Base-by-base conservation (phyloP, 64 coral and sea anemone genomes). In the Acropora tenuis region DNA sequence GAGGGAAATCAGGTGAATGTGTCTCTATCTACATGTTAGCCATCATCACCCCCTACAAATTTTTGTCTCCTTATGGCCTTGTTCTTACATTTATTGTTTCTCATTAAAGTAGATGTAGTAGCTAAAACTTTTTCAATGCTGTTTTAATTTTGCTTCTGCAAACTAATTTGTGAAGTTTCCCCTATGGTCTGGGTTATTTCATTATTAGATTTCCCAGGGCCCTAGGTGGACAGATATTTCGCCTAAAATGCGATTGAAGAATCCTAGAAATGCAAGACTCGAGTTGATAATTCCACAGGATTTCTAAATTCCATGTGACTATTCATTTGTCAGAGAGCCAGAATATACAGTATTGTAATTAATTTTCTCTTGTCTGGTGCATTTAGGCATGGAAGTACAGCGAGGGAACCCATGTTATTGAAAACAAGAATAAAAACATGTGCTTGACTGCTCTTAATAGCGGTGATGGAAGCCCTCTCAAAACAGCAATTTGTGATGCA, bases 1-100 rank as follows among this genome's bases (percentile, higher is more conserved):
- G 82, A 47, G 43, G 18, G 82, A 84, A 84, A 84, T 69, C 82
- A 84, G 82, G 82, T 84, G 50, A 83, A 67, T 9, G 17, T 15
- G 17, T 45, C 47, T 45, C 11, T 2, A 44, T 75, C 5, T 15
- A 48, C 17, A 5, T 67, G 12, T 67, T 0, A 3, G 17, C 41
- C 10, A 55, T 76, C 46, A 1, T 11, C 10, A 41, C 52, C 40
- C 8, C 0, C 0, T 20, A 74, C 72, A 20, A 41, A 40, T 7
- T 74, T 9, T 10, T 4, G 42, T n/a, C 9, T 2, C n/a, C 40
- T 7, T 66, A 15, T 11, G 61, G 18, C 13, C 68, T 55, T 55
- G 52, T 55, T 30, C 30, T 30, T 30, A 30, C 30, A 30, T 30
- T 30, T 30, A 30, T 30, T 30, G 30, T 30, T 30, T 30, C 30